These are phyloP conservation scores for Sciaenops ocellatus DNA, from an alignment of 2,797 vertebrate genomes.

Conservation along the genomic window DNA sequence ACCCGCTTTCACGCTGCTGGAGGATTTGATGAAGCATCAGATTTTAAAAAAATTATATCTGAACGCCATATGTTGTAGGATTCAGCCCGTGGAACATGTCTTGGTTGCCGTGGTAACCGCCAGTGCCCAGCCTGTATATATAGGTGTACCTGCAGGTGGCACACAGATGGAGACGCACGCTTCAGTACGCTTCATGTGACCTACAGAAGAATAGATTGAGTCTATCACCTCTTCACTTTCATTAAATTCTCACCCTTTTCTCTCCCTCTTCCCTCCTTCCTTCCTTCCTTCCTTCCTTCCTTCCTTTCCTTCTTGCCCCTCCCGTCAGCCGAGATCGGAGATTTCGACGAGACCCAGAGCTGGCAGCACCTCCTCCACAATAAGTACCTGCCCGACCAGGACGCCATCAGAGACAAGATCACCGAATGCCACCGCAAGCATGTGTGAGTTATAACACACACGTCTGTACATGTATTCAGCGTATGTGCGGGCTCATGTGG, in stretches of 20 bases:
- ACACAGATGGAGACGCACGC: conserved; percentile 51
- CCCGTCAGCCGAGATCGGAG: conserved; percentile 95
- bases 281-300: conserved; percentile 15
- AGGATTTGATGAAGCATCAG: too few relatives aligned
- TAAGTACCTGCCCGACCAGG: conserved; percentile 95
- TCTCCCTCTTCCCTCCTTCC: neutral
- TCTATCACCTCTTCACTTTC: neutral
- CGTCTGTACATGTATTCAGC: neutral
- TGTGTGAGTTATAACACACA: conserved; percentile 83
- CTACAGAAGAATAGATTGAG: neutral
- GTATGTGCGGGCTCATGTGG: neutral
- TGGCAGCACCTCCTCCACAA: conserved; percentile 94
- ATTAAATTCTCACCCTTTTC: neutral
- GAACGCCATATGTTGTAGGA: neutral
- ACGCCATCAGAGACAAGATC: conserved; percentile 93
- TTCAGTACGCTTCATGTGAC: conserved; percentile 23
- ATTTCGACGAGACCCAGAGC: conserved; percentile 94
- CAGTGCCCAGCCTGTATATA: conserved; percentile 3
- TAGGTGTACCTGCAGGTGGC: conserved; percentile 40
- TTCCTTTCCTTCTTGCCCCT: too few relatives aligned
- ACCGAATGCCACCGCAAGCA: conserved; percentile 93
- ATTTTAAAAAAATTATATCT: neutral
- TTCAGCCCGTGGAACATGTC: conserved; percentile 21
- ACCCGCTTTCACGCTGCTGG: neutral
- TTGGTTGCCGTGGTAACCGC: conserved; percentile 60